Base-by-base conservation (phyloP, 2,797 vertebrate species). In the Silurus aristotelis region DNA sequence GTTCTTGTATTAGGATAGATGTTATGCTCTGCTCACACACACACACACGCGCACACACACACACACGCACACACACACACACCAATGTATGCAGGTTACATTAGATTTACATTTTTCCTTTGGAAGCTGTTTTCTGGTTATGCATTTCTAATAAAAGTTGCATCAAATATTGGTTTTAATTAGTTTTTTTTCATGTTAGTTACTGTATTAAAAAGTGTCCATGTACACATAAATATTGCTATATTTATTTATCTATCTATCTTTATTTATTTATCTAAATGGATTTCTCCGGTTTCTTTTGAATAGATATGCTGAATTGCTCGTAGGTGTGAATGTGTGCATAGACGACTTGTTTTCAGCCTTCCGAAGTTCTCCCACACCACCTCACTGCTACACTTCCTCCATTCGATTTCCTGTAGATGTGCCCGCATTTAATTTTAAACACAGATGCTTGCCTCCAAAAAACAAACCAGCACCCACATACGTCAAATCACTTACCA, bases 141-240 rank as follows among this genome's bases (percentile, higher is more conserved):
- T 79, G 31, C 31, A 66, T 80, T 82, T 82, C 7, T 56, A 12
- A 80, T 80, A 52, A 80, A 80, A 66, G 19, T 64, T 27, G 6
- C 12, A 5, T 10, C 43, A 12, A 80, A 48, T 61, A 27, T 52
- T 19, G 43, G 17, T 8, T 6, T 77, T 77, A 15, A 19, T 76
- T 19, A 1, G 5, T 6, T 6, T 60, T 20, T 60, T 60, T 17
- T 20, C 17, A 61, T 61, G 58, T 70, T 20, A 20, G 31, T 19
- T 19, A 38, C 15, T 70, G 27, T 9, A 68, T 68, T 43, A 1
- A 27, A 25, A 38, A 70, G 8, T 76, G 14, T 75, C n/a, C 52
- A 17, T 75, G n/a, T 17, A 27, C 22, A 76, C 19, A 56, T 8
- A 3, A 56, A 55, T 52, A 22, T 5, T 1, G 19, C 15, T 6